A percentile compares a stretch with the other conserved stretches of the same genome.
Conservation (phyloP, 2,797 vertebrate species). For the Gymnoscopelus braueri region DNA sequence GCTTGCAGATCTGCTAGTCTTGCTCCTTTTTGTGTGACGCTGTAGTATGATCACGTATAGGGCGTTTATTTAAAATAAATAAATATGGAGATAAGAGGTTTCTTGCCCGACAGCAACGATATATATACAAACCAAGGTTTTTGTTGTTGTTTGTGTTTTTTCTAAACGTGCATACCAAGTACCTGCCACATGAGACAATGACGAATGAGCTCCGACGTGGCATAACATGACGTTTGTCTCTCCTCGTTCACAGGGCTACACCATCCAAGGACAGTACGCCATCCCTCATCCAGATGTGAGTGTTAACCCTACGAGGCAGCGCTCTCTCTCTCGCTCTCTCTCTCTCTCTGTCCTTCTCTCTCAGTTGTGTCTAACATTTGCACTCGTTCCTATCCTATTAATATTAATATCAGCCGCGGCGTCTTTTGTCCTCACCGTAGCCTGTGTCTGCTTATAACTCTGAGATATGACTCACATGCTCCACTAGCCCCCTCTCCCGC, state of each 20-base stretch:
- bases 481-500: constrained; percentile 51
- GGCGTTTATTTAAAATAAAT: too few species aligned
- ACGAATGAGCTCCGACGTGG: too few species aligned
- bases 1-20: too few species aligned
- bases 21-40: too few species aligned
- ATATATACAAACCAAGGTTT: too few species aligned
- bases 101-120: too few species aligned
- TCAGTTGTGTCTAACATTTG: constrained; percentile 6
- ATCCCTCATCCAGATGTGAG: constrained; percentile 99
- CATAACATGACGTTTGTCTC: constrained; percentile 25
- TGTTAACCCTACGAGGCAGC: constrained; percentile 62
- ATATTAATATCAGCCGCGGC: constrained; percentile 93
- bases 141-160: too few species aligned
- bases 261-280: constrained; percentile 99
- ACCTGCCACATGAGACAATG: too few species aligned
- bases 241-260: constrained; percentile 89
- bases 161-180: too few species aligned
- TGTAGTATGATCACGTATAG: too few species aligned
- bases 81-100: too few species aligned
- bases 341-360: constrained; percentile 74
- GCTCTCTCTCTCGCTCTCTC: constrained; percentile 41
- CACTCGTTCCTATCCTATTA: constrained; percentile 83
- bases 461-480: constrained; percentile 56
- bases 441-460: constrained; percentile 56
- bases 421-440: constrained; percentile 56